These are phyloP conservation scores for Muscicapa comitata DNA, from an alignment of 2,797 vertebrate genomes.

Conservation along the genomic window DNA sequence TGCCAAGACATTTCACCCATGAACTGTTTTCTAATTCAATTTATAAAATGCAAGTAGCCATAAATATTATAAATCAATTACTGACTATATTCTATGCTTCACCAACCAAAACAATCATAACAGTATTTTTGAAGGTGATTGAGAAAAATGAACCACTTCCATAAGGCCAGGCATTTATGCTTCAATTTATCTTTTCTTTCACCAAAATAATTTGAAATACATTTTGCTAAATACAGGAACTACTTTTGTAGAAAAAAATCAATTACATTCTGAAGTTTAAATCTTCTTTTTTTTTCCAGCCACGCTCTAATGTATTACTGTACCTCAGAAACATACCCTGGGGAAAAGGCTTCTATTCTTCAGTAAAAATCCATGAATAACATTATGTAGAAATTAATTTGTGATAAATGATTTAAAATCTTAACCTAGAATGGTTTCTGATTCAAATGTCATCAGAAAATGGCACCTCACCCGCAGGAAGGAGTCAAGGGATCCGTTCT, in stretches of 20 bases:
- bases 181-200: slow-evolving; percentile 56
- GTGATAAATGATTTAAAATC: slow-evolving; percentile 72
- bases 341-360: slow-evolving; percentile 64
- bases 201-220: slow-evolving; percentile 33
- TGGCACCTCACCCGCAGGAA: slow-evolving; percentile 88
- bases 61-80: slow-evolving; percentile 55
- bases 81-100: background rate
- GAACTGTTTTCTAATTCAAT: slow-evolving; percentile 31
- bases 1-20: background rate
- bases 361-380: slow-evolving; percentile 68
- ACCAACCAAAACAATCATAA: background rate
- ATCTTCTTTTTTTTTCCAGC: slow-evolving; percentile 24
- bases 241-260: slow-evolving; percentile 61
- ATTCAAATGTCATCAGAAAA: slow-evolving; percentile 74
- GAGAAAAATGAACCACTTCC: slow-evolving; percentile 41
- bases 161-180: background rate
- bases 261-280: slow-evolving; percentile 64
- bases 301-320: slow-evolving; percentile 45
- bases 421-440: slow-evolving; percentile 63
- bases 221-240: slow-evolving; percentile 44
- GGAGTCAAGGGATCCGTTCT: slow-evolving; percentile 94
- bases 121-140: slow-evolving; percentile 28
- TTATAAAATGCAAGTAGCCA: slow-evolving; percentile 31
- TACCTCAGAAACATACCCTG: slow-evolving; percentile 40
- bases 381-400: slow-evolving; percentile 73